phyloP scores from a whole-genome alignment of 2,888 invertebrate species.

The Phasia obesa region DNA sequence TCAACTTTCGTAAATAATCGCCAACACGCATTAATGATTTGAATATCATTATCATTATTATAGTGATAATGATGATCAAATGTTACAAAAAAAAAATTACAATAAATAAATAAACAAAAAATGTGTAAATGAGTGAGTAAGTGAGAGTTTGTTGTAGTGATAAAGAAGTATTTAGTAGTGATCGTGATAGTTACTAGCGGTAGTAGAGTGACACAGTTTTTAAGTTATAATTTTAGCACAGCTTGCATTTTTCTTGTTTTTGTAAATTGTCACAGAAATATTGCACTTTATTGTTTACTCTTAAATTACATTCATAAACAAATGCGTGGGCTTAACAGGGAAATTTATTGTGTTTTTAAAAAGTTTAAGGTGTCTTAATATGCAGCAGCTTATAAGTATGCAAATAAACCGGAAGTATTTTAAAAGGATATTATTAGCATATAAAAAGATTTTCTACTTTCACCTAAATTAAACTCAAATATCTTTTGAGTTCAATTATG shows the following conservation, averaged over 20 bases:
- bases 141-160: no score
- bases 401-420: not conserved
- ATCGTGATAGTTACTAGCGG: slow-evolving; percentile 32
- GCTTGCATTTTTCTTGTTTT: slow-evolving; percentile 15
- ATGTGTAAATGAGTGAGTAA: not conserved
- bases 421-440: not conserved
- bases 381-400: no score
- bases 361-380: no score
- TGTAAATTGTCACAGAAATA: slow-evolving; percentile 36
- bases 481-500: slow-evolving; percentile 6
- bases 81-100: slow-evolving; percentile 13
- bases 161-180: not conserved
- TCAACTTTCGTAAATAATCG: slow-evolving; percentile 29
- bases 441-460: not conserved
- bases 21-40: not conserved
- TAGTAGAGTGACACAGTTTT: slow-evolving; percentile 61
- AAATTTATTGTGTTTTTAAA: not conserved
- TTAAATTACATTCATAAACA: not conserved
- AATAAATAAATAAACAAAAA: slow-evolving; percentile 15
- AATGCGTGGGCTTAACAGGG: slow-evolving; percentile 2
- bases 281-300: not conserved
- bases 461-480: slow-evolving; percentile 29
- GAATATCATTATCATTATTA: slow-evolving; percentile 19
- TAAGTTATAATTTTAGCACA: slow-evolving; percentile 54
- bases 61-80: slow-evolving; percentile 14